A percentile compares a stretch with the other conserved stretches of the same genome.
These are phyloP conservation scores for Cephalopachus bancanus DNA, from an alignment of 2,797 vertebrate species.

Conservation along the genomic window DNA sequence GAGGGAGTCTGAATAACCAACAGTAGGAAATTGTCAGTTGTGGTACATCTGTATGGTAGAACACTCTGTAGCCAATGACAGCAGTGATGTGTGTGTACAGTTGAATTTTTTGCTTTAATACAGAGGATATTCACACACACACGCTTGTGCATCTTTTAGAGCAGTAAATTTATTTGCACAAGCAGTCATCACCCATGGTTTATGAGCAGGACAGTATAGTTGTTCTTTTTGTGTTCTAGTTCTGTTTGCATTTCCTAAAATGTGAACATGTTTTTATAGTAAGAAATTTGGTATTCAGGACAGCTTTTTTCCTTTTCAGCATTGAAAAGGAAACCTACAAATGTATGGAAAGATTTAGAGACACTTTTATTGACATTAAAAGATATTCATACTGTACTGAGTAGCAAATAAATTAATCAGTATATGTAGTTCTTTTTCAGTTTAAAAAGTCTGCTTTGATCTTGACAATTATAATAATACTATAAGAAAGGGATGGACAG, in stretches of 20 bases:
- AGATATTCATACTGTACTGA: neutral
- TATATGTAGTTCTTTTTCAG: too few relatives aligned
- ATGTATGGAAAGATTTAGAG: fast-evolving
- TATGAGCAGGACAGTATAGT: fast-evolving
- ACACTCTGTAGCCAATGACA: too few relatives aligned
- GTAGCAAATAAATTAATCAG: neutral
- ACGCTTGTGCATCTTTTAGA: fast-evolving
- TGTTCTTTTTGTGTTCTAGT: neutral
- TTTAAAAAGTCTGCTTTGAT: too few relatives aligned
- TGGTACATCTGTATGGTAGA: too few relatives aligned
- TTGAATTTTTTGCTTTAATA: too few relatives aligned
- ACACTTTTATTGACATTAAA: neutral
- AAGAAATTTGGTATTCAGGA: too few relatives aligned
- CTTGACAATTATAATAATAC: too few relatives aligned
- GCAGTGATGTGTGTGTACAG: neutral
- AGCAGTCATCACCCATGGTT: fast-evolving
- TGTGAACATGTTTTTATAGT: fast-evolving
- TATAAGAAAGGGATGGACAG: too few relatives aligned
- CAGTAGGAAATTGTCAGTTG: fast-evolving
- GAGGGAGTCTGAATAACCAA: fast-evolving
- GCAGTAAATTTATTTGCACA: fast-evolving
- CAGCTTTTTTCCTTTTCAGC: fast-evolving
- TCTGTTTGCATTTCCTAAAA: neutral
- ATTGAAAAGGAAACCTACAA: neutral
- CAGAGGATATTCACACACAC: fast-evolving